Conservation (phyloP, 1,140 invertebrate genomes). For the Centruroides sculpturatus region DNA sequence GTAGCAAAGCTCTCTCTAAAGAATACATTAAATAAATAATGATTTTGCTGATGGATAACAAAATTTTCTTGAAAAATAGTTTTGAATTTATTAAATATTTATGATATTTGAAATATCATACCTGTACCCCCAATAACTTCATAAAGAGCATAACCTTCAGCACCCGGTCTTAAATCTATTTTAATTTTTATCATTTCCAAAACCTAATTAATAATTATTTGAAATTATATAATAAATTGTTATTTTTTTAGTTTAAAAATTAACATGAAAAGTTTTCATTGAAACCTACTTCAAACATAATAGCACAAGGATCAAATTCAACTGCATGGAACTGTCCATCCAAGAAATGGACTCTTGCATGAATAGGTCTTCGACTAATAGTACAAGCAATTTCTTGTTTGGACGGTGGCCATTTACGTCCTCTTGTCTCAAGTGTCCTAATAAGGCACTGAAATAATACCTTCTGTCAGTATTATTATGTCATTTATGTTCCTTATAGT, state of each 20-base stretch:
- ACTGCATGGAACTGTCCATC: conserved; percentile 89
- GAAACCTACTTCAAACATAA: conserved; percentile 51
- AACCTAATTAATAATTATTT: conserved; percentile 31
- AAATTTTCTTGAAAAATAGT: background rate
- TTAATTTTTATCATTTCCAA: conserved; percentile 79
- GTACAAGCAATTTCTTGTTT: conserved; percentile 85
- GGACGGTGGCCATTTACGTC: conserved; percentile 81
- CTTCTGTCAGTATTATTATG: too few species aligned
- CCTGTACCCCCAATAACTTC: conserved; percentile 49
- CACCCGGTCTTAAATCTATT: conserved; percentile 70
- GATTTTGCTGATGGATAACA: background rate
- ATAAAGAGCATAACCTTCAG: conserved; percentile 65
- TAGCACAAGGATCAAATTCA: conserved; percentile 87
- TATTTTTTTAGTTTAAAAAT: too few species aligned
- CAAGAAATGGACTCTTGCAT: conserved; percentile 81
- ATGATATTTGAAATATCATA: background rate
- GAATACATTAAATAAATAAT: background rate
- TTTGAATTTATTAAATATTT: background rate
- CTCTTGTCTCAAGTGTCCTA: conserved; percentile 68
- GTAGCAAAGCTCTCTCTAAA: conserved; percentile 63
- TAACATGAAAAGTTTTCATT: background rate
- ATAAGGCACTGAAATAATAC: conserved; percentile 47
- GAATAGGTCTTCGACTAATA: conserved; percentile 73
- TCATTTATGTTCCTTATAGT: too few species aligned
- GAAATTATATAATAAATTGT: too few species aligned